Evolutionary conservation across 2,797 vertebrate species (phyloP), one percentile per base, ranked within the genome.

Genomic region (Halcyon chelicuti): DNA sequence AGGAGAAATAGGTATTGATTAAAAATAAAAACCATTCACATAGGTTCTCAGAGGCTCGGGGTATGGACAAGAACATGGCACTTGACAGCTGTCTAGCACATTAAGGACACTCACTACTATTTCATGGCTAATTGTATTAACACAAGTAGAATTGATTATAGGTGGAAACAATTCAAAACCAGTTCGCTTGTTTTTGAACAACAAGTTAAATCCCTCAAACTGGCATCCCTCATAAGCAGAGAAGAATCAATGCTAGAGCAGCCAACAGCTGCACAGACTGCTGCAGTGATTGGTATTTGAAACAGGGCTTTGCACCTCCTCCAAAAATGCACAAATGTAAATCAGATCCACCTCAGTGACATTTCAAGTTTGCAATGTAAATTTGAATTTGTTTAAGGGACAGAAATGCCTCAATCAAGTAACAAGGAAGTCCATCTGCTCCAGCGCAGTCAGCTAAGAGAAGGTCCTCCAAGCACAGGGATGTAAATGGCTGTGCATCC

Each of bases 301-400:
- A 92, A 39, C 51, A 90, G 40, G 21, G n/a, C 39, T 96, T 47
- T 91, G 82, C 85, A 66, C 72, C 93, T 72, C 95, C 92, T 94
- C 84, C 51, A 39, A 90, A 94, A 89, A 72, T 83, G 91, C 90
- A 94, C 94, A 75, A 40, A 93, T 35, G 88, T 60, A 94, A 95
- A 96, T 84, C 35, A 80, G 46, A 91, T 57, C 87, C 94, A 94
- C 88, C 77, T 39, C 60, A 90, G 54, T 5, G 80, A 63, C 67
- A 92, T 42, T 92, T 57, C 67, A 65, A 39, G 83, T 84, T 90
- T 88, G 67, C 77, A 61, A 66, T 78, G 77, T 73, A 92, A 90
- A 86, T 92, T 5, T 63, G 35, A 75, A 76, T 37, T 88, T 62
- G 31, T 51, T 83, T 65, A 51, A 79, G 60, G 55, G 79, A 66